Percentiles rank a stretch among this genome's conserved stretches.
These are phyloP conservation scores for Zaprionus tsacasi DNA, from an alignment of 1,140 invertebrate species.

Conservation along the genomic window DNA sequence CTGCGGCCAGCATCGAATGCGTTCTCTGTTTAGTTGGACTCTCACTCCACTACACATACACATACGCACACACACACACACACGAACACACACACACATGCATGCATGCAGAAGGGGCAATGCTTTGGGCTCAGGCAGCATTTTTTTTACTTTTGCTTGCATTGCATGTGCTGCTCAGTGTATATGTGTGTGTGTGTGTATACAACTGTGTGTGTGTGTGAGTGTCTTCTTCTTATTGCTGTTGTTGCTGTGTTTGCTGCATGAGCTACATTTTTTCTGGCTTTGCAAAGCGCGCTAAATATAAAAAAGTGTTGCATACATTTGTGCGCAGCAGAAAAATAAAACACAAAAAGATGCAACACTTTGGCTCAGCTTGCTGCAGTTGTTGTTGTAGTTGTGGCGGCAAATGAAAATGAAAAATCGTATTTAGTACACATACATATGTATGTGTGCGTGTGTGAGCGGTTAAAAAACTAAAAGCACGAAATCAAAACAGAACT, in stretches of 20 bases:
- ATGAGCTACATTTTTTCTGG: slow-evolving; percentile 43
- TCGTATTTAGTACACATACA: slow-evolving; percentile 59
- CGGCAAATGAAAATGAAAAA: slow-evolving; percentile 79
- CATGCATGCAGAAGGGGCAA: slow-evolving; percentile 30
- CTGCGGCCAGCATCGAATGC: slow-evolving; percentile 57
- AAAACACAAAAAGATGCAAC: slow-evolving; percentile 18
- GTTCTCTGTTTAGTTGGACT: slow-evolving; percentile 56
- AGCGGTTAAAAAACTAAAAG: slow-evolving; percentile 39
- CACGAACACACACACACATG: slow-evolving; percentile 7
- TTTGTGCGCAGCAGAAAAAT: slow-evolving; percentile 62
- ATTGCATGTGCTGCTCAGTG: slow-evolving; percentile 4
- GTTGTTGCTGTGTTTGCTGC: slow-evolving; percentile 9
- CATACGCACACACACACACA: slow-evolving; percentile 11
- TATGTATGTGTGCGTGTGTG: slow-evolving; percentile 26
- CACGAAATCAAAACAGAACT: slow-evolving; percentile 75
- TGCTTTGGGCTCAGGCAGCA: slow-evolving; percentile 32
- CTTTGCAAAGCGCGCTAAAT: slow-evolving; percentile 40
- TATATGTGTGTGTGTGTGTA: neutral
- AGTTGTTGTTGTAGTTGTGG: slow-evolving; percentile 31
- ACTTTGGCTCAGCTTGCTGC: slow-evolving; percentile 59
- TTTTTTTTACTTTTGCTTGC: slow-evolving; percentile 67
- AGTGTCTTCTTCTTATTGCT: slow-evolving; percentile 47
- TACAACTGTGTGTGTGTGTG: neutral
- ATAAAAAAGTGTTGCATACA: slow-evolving; percentile 67
- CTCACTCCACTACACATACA: neutral